Base-by-base conservation (phyloP, 2,888 invertebrate genomes). In the Drosophila macrothrix region DNA sequence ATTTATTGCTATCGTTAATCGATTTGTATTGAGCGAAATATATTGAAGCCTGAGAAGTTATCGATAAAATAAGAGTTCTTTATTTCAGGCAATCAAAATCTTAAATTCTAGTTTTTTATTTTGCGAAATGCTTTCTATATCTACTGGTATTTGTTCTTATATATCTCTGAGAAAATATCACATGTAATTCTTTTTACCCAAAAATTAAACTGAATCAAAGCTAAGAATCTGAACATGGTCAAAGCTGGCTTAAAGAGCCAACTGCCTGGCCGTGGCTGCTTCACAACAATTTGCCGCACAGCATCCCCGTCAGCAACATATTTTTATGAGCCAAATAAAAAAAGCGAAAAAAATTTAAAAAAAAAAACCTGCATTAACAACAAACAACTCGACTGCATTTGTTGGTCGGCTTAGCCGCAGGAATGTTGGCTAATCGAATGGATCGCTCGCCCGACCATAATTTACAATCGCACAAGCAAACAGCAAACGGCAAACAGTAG, bases 381-480 rank as follows among this genome's bases (percentile, higher is more conserved):
- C 76, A 58, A 53, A 54, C 79, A 71, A 64, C 64, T 54, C 46
- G 66, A 35, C 28, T 54, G 52, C 28, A 19, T 54, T 39, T 25
- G 46, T 35, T 59, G 33, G 67, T 53, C 31, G 46, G 73, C 64
- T 77, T 61, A 60, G 67, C 64, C 76, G 46, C 65, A 66, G 81
- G 85, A 85, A 87, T 84, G 75, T 58, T 67, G 53, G 82, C 73
- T 73, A 68, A 88, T 80, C 88, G 84, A 77, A 78, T 67, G 75
- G 73, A 58, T 66, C 79, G 73, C 52, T 63, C 75, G 71, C 82
- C 73, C 71, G 76, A 85, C 88, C 88, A 90, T 91, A 92, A 92
- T 89, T 92, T 92, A 91, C 90, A 91, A 84, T 85, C 91, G 89
- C 86, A 80, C 83, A 88, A 90, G 90, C 91, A 22, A 22, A 43